These are phyloP conservation scores for Tyto alba DNA, from an alignment of 2,113 vertebrate species.

Conservation along the genomic window DNA sequence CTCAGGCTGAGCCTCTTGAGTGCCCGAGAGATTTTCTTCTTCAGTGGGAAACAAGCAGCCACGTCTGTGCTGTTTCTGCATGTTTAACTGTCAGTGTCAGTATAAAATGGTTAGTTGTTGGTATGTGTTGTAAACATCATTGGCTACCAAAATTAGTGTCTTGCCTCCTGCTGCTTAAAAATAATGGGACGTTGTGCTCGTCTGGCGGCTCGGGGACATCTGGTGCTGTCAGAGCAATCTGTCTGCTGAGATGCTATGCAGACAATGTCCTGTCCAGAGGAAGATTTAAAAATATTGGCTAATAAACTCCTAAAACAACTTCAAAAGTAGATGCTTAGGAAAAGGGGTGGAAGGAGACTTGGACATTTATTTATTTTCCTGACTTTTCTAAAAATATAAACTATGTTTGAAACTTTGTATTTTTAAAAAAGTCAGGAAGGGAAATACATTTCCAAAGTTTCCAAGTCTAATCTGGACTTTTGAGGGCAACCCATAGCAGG, in stretches of 20 bases:
- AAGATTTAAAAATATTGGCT: not conserved
- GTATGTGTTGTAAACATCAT: not conserved
- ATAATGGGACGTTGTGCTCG: not conserved
- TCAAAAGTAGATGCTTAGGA: not conserved
- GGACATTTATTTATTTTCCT: not conserved
- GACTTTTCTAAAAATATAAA: not conserved
- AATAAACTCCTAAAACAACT: not conserved
- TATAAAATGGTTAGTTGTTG: not conserved
- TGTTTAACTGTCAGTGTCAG: not conserved
- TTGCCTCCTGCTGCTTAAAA: slow-evolving; percentile 25
- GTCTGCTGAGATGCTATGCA: not conserved
- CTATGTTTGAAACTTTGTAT: not conserved
- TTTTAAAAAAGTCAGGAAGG: too few species aligned
- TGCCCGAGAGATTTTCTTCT: not conserved
- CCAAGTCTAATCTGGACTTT: not conserved
- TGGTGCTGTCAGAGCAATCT: slow-evolving; percentile 32
- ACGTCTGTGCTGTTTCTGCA: not conserved
- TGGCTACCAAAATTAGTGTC: slow-evolving; percentile 10
- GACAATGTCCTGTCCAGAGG: not conserved
- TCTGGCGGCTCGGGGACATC: slow-evolving; percentile 6
- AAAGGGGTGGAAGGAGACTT: not conserved
- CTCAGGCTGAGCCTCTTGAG: not conserved
- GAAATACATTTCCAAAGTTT: too few species aligned
- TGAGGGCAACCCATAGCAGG: not conserved
- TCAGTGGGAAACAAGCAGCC: not conserved